Conservation (phyloP, 2,888 invertebrate genomes). For the Trichogramma evanescens region DNA sequence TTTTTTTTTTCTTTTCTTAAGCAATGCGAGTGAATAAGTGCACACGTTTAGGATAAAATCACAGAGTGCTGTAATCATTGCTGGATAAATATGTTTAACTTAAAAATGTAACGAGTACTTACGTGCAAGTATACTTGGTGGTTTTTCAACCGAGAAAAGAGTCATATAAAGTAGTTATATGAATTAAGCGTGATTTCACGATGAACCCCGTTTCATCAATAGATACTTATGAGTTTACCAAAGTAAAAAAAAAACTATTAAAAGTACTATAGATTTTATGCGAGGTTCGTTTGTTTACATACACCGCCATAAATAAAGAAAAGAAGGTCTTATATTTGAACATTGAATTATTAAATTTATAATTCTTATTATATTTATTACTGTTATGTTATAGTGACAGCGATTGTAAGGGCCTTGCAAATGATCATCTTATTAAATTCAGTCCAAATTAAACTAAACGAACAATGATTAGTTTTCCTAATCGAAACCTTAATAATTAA, state of each 20-base stretch:
- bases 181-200: slow-evolving; percentile 16
- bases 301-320: slow-evolving; percentile 9
- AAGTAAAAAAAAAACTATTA: slow-evolving; percentile 8
- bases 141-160: slow-evolving; percentile 11
- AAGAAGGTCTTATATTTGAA: no score
- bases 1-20: no score
- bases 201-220: slow-evolving; percentile 19
- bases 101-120: slow-evolving; percentile 15
- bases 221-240: slow-evolving; percentile 19
- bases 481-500: no score
- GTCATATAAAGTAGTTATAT: slow-evolving; percentile 13
- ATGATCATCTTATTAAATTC: neutral
- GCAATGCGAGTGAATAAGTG: no score
- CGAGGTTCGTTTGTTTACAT: slow-evolving; percentile 7
- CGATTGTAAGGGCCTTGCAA: slow-evolving; percentile 15
- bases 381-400: slow-evolving; percentile 2
- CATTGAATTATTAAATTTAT: no score
- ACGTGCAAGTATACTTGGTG: slow-evolving; percentile 17
- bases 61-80: no score
- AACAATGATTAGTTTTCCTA: no score
- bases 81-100: no score
- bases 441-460: no score
- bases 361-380: no score
- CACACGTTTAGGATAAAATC: no score
- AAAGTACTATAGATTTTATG: slow-evolving; percentile 17